Percentiles rank a stretch among this genome's conserved stretches.
These are phyloP conservation scores for Drosophila fulvimacula DNA, from an alignment of 2,888 invertebrate genomes.

Conservation along the genomic window DNA sequence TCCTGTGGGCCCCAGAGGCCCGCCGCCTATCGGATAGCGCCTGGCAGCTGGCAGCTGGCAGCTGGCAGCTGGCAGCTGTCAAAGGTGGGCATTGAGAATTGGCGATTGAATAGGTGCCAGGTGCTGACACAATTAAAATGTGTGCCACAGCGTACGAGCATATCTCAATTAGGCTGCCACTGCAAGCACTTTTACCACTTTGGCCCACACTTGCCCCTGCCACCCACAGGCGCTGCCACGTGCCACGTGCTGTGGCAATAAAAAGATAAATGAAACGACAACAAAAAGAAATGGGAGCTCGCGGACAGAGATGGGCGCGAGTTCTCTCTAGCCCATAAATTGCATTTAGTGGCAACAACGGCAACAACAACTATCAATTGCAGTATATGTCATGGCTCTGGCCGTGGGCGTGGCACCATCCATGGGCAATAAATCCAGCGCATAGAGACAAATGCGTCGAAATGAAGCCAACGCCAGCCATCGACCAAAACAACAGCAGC, in stretches of 20 bases:
- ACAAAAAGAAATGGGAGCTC: not conserved
- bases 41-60: slow-evolving; percentile 5
- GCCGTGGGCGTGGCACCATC: slow-evolving; percentile 47
- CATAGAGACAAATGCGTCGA: slow-evolving; percentile 67
- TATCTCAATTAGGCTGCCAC: slow-evolving; percentile 56
- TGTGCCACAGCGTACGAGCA: slow-evolving; percentile 41
- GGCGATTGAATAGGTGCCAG: slow-evolving; percentile 45
- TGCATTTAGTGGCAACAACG: slow-evolving; percentile 43
- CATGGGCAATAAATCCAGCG: slow-evolving; percentile 60
- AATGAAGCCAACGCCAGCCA: slow-evolving; percentile 28
- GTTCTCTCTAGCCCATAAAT: slow-evolving; percentile 41
- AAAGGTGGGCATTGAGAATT: slow-evolving; percentile 11
- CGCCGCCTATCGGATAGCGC: not conserved
- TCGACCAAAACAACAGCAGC: slow-evolving; percentile 28
- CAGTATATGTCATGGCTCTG: slow-evolving; percentile 38
- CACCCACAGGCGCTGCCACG: not conserved
- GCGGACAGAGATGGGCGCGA: slow-evolving; percentile 33
- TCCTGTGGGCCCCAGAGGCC: slow-evolving; percentile 13
- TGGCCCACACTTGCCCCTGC: not conserved
- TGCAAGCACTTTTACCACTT: not conserved
- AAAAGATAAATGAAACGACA: slow-evolving; percentile 12
- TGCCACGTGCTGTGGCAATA: slow-evolving; percentile 28
- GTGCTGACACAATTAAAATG: slow-evolving; percentile 59
- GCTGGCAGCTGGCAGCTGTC: slow-evolving; percentile 6
- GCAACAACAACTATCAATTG: slow-evolving; percentile 16